Conservation (phyloP, 2,113 vertebrate genomes). For the Lanius ludovicianus region DNA sequence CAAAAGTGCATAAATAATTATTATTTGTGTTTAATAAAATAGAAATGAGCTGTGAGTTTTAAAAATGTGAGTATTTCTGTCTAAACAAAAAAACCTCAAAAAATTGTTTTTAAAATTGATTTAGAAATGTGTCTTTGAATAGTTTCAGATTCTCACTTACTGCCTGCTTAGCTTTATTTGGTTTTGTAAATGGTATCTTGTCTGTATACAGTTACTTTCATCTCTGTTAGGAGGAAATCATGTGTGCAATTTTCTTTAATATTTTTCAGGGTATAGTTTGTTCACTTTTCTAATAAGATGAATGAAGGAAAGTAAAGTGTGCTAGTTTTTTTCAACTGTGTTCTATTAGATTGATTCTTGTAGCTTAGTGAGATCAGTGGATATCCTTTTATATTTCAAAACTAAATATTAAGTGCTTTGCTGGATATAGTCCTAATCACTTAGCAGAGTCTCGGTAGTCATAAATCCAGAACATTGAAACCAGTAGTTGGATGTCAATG, state of each 20-base stretch:
- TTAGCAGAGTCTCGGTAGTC: background rate
- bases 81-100: background rate
- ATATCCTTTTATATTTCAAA: background rate
- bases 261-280: background rate
- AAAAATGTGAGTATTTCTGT: background rate
- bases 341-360: background rate
- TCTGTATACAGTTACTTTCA: background rate
- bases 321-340: background rate
- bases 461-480: background rate
- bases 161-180: background rate
- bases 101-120: background rate
- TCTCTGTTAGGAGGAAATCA: rapidly evolving
- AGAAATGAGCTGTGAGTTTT: background rate
- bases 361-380: background rate
- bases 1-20: background rate
- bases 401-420: background rate
- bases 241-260: background rate
- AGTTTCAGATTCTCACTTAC: background rate
- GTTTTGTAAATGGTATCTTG: background rate
- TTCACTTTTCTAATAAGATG: background rate
- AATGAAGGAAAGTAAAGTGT: background rate
- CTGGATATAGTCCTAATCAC: background rate
- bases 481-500: background rate
- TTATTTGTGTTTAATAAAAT: background rate
- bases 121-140: background rate